Base-by-base conservation (phyloP, 2,113 vertebrate species). In the Furnarius figulus region DNA sequence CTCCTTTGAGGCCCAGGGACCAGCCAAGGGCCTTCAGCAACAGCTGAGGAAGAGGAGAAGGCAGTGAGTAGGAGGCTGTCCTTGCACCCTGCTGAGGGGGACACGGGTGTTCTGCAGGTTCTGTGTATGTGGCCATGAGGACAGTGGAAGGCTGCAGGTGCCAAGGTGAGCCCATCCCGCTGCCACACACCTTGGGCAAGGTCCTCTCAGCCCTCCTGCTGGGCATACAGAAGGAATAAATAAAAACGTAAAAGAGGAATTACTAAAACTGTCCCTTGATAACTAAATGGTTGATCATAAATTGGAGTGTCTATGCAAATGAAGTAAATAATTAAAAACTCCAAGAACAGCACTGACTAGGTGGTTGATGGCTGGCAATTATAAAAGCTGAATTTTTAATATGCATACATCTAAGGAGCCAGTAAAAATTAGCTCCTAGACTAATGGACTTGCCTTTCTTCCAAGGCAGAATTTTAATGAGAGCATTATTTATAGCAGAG, bases 251-350 rank as follows among this genome's bases (percentile, higher is more conserved):
- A 94, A 97, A 96, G 91, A 98, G 96, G 97, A 97, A 98, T 97
- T 95, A 78, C 95, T 96, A 96, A 98, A 97, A 97, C 96, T 97
- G 93, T 98, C 97, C 98, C 96, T 95, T 97, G 97, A 97, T 97
- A 98, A 95, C 96, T 95, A 97, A 98, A 97, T 95, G 95, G 97
- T 96, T 95, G 97, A 98, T 98, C 98, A 97, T 98, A 98, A 98
- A 98, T 98, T 97, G 97, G 95, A 98, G 92, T 97, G 97, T 97
- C 98, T 98, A 98, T 98, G 98, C 97, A 98, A 98, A 98, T 98
- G 98, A 98, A 98, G 97, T 98, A 98, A 98, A 98, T 98, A 98
- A 98, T 98, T 98, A 98, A 98, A 98, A 98, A 85, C 98, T 97
- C 97, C 96, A 97, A 97, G 97, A 98, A 97, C 97, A 98, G 96